Evolutionary conservation across 2,797 vertebrate species (phyloP).

Genomic region (Hippocampus kuda): DNA sequence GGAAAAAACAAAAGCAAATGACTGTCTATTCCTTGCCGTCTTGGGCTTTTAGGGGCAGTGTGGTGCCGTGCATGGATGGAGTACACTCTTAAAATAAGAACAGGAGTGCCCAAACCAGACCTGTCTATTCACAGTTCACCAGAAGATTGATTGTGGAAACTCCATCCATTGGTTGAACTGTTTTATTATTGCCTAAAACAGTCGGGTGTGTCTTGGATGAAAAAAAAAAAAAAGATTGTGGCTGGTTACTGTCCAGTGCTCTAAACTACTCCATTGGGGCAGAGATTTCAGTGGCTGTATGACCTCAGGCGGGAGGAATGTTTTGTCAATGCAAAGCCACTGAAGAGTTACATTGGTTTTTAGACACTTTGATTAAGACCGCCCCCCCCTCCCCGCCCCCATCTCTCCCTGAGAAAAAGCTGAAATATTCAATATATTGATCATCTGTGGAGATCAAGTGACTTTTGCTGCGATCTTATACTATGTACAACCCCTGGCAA

Average conservation of each 20-base stretch:
- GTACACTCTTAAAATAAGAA: no score
- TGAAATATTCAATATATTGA: neutral
- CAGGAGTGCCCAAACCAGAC: neutral
- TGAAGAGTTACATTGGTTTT: slow-evolving; percentile 12
- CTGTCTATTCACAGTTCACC: slow-evolving; percentile 9
- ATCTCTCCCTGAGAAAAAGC: neutral
- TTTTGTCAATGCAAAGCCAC: slow-evolving; percentile 50
- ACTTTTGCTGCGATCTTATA: neutral
- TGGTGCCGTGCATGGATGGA: no score
- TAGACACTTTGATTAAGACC: neutral
- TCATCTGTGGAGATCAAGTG: neutral
- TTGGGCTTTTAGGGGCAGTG: no score
- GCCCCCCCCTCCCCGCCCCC: neutral
- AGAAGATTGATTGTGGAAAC: slow-evolving; percentile 14
- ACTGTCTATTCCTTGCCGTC: no score
- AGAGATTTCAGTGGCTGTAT: slow-evolving; percentile 57
- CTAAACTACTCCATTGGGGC: slow-evolving; percentile 52
- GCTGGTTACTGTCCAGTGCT: slow-evolving; percentile 26
- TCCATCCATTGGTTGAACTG: slow-evolving; percentile 26
- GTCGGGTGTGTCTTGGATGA: neutral
- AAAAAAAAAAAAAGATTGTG: neutral
- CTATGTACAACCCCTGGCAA: neutral
- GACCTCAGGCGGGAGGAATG: slow-evolving; percentile 68
- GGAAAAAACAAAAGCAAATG: no score
- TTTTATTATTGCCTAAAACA: slow-evolving; percentile 27